Base-by-base conservation (phyloP, 2,797 vertebrate genomes). In the Acipenser ruthenus region DNA sequence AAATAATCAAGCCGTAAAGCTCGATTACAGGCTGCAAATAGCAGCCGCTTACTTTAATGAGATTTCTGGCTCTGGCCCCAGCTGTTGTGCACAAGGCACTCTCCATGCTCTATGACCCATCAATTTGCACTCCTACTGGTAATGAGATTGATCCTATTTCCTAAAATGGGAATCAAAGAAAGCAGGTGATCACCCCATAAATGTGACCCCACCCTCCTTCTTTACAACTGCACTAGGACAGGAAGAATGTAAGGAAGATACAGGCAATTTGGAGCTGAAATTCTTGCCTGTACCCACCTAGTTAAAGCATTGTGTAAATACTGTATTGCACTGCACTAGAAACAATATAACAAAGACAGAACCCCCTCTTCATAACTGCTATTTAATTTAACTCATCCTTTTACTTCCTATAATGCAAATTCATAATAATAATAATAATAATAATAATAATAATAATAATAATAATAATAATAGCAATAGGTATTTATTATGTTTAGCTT, bases 11-110 rank as follows among this genome's bases (percentile, higher is more conserved):
- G 83, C 86, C 84, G 79, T 89, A 83, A 88, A 87, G 84, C 86
- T 90, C 75, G 80, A 91, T 92, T 89, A 88, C 83, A 76, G 75
- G 79, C 89, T 93, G 84, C 88, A 93, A 92, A 92, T 91, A 92
- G 88, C 78, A 87, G 83, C 86, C 81, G 88, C 87, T 93, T 92
- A 91, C 84, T 90, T 91, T 91, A 91, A 93, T 89, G 89, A 92
- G 90, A 90, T 92, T 92, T 87, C 86, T 86, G 81, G 87, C 81
- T 83, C 78, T 84, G 79, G 87, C 84, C 86, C 84, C 90, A 88
- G 90, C 88, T 89, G 85, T 80, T 85, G 69, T 66, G 80, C 69
- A 79, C 76, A 81, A 80, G 83, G 81, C 47, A 72, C 81, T 82
- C 79, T 81, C 76, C 69, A 84, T 83, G 83, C 80, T 83, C 82